phyloP scores from a whole-genome alignment of 2,113 vertebrate species.

The Marcusenius ussheri region DNA sequence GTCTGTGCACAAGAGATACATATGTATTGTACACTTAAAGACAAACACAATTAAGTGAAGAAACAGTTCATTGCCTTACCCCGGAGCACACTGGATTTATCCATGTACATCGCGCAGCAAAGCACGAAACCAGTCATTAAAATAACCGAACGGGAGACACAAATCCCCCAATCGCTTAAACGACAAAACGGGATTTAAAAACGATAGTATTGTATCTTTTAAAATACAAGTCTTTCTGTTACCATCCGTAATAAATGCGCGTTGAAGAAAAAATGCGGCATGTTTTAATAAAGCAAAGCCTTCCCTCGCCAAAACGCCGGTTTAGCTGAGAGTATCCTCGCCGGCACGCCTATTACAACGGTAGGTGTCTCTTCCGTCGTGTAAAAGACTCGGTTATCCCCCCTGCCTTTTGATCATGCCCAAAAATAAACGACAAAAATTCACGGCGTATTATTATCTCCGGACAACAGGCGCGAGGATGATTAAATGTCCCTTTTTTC shows the following conservation, averaged over 20 bases:
- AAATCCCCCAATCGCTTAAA: constrained; percentile 53
- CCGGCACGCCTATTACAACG: neutral
- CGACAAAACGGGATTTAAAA: constrained; percentile 38
- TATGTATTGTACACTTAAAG: neutral
- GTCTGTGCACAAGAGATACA: neutral
- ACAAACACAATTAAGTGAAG: neutral
- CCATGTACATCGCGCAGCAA: constrained; percentile 74
- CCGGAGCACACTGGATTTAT: constrained; percentile 65
- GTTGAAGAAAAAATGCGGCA: constrained; percentile 8
- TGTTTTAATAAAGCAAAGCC: constrained; percentile 35
- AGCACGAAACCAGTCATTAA: constrained; percentile 71
- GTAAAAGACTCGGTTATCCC: neutral
- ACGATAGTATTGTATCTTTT: neutral
- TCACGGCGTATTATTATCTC: neutral
- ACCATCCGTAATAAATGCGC: neutral
- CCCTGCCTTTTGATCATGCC: neutral
- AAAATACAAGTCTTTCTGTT: constrained; percentile 4
- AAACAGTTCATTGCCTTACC: constrained; percentile 48
- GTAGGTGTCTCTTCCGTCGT: neutral
- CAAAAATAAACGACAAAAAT: neutral
- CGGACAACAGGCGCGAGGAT: neutral
- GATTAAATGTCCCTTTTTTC: neutral
- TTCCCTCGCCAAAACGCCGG: constrained; percentile 28
- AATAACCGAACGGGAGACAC: constrained; percentile 50
- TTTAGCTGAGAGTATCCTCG: constrained; percentile 33